A percentile compares a stretch with the other conserved stretches of the same genome.
These are phyloP conservation scores for Temnothorax nylanderi DNA, from an alignment of 1,140 invertebrate genomes.

Conservation along the genomic window DNA sequence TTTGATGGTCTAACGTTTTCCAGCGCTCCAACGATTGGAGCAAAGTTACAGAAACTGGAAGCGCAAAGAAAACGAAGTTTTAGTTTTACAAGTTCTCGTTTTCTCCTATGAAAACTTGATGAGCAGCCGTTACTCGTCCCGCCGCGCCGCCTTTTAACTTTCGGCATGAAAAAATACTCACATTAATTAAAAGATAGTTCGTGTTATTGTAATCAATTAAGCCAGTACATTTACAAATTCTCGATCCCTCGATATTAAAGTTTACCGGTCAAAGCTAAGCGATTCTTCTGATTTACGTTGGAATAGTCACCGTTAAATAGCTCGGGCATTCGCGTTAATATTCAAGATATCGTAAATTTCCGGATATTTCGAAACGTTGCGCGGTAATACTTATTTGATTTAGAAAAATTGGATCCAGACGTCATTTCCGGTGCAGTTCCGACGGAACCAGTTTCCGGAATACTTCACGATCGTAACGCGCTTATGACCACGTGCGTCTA, in stretches of 20 bases:
- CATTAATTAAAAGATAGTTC: slow-evolving; percentile 2
- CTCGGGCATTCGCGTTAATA: neutral
- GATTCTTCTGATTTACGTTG: neutral
- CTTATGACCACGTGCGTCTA: slow-evolving; percentile 34
- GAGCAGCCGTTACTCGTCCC: neutral
- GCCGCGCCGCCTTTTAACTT: neutral
- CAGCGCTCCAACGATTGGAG: neutral
- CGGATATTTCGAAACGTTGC: slow-evolving; percentile 10
- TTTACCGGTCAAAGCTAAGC: neutral
- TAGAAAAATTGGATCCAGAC: slow-evolving; percentile 53
- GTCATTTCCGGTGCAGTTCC: slow-evolving; percentile 31
- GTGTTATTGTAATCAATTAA: neutral
- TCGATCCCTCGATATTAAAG: neutral
- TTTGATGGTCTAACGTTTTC: neutral
- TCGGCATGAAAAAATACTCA: neutral
- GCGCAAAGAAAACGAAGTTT: slow-evolving; percentile 1
- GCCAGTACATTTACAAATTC: neutral
- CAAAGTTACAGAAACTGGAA: slow-evolving; percentile 12
- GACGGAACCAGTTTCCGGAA: slow-evolving; percentile 18
- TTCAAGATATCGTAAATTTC: slow-evolving; percentile 32
- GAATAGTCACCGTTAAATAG: neutral
- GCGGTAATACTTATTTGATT: slow-evolving; percentile 45
- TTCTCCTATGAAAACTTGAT: neutral
- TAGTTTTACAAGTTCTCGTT: neutral
- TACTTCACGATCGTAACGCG: slow-evolving; percentile 50